A percentile compares a stretch with the other conserved stretches of the same genome.
Conservation (phyloP, 1,140 invertebrate species). For the Halyomorpha halys region DNA sequence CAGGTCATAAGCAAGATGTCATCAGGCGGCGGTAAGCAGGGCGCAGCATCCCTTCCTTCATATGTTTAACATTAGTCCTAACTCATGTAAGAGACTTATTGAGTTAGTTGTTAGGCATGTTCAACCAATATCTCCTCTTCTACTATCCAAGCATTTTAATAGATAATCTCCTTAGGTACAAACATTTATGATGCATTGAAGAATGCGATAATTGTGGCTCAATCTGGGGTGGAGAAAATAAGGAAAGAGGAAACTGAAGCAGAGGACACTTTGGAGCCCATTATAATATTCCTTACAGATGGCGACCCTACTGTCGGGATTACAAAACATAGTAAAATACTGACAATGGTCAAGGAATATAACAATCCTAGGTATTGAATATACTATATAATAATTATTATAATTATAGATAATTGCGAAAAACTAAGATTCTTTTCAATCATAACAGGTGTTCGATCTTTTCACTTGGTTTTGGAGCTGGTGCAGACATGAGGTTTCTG, state of each 20-base stretch:
- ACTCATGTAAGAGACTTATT: constrained; percentile 11
- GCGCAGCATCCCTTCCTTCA: constrained; percentile 9
- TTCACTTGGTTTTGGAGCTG: constrained; percentile 58
- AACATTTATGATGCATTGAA: constrained; percentile 53
- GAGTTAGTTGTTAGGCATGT: neutral
- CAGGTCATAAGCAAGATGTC: constrained; percentile 37
- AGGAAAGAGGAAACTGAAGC: neutral
- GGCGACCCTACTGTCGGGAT: constrained; percentile 56
- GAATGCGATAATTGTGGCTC: constrained; percentile 44
- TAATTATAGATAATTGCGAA: too few relatives aligned
- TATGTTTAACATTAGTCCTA: constrained; percentile 17
- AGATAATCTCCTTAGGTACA: constrained; percentile 39
- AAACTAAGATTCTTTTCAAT: too few relatives aligned
- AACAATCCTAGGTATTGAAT: constrained; percentile 24
- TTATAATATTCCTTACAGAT: constrained; percentile 66
- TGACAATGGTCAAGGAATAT: constrained; percentile 33
- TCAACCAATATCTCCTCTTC: neutral
- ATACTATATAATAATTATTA: too few relatives aligned
- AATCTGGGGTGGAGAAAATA: constrained; percentile 32
- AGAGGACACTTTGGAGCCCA: constrained; percentile 39
- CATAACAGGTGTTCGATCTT: constrained; percentile 39
- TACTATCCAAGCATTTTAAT: neutral
- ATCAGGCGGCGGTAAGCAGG: constrained; percentile 23
- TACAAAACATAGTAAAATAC: constrained; percentile 43
- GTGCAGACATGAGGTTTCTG: constrained; percentile 54